Evolutionary conservation across 2,888 invertebrate genomes (phyloP).

Genomic region (Ichneumoninae sp.): DNA sequence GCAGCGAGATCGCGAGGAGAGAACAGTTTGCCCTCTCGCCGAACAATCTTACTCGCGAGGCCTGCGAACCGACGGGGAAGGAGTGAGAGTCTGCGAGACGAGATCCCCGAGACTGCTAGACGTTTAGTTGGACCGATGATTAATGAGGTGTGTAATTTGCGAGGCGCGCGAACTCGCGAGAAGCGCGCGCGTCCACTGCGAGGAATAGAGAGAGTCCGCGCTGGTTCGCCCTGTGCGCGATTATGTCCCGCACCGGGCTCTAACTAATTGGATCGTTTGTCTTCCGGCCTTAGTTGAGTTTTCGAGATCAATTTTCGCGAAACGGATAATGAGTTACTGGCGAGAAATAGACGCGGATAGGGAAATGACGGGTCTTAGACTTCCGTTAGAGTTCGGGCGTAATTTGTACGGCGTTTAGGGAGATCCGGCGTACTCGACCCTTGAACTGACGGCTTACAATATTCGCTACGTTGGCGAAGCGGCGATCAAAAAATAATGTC

Average conservation of each 20-base stretch:
- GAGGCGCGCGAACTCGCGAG: slow-evolving; percentile 58
- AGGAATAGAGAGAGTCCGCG: slow-evolving; percentile 19
- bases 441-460: no score
- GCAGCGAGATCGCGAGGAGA: not conserved
- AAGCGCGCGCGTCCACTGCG: slow-evolving; percentile 47
- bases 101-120: slow-evolving; percentile 43
- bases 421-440: no score
- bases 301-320: slow-evolving; percentile 61
- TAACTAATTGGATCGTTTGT: slow-evolving; percentile 67
- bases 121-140: slow-evolving; percentile 64
- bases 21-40: slow-evolving; percentile 25
- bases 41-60: slow-evolving; percentile 20
- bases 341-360: slow-evolving; percentile 6
- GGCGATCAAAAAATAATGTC: no score
- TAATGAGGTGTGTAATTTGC: slow-evolving; percentile 68
- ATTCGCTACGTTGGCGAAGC: no score
- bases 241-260: slow-evolving; percentile 60
- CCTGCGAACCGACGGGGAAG: slow-evolving; percentile 13
- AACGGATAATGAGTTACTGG: slow-evolving; percentile 54
- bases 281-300: slow-evolving; percentile 57
- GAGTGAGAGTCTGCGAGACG: slow-evolving; percentile 23
- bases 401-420: not conserved
- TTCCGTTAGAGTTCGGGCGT: not conserved
- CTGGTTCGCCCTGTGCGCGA: slow-evolving; percentile 54
- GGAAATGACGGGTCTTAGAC: not conserved